Evolutionary conservation across 2,113 vertebrate species (phyloP).

Genomic region (Microtus richardsoni): DNA sequence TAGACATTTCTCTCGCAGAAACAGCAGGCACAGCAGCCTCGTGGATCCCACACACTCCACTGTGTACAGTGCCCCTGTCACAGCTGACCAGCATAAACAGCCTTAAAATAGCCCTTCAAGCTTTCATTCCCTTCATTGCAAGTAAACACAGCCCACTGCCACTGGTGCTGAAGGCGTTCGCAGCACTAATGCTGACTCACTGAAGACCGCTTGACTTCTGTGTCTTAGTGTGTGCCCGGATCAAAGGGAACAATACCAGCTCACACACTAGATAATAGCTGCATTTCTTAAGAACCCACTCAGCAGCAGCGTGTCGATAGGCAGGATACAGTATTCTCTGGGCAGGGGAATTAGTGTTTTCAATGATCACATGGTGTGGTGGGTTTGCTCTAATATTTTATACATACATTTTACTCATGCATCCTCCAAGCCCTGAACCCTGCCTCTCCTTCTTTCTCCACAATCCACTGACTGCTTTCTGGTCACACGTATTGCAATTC

Average conservation of each 20-base stretch:
- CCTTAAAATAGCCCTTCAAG: conserved; percentile 42
- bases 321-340: background rate
- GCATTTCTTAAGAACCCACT: background rate
- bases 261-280: background rate
- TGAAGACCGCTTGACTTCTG: background rate
- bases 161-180: background rate
- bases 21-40: background rate
- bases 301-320: background rate
- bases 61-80: conserved; percentile 40
- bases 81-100: conserved; percentile 38
- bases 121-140: conserved; percentile 40
- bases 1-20: conserved; percentile 35
- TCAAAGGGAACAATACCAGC: background rate
- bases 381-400: background rate
- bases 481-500: background rate
- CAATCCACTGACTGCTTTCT: background rate
- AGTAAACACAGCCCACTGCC: conserved; percentile 36
- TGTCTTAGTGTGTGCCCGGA: background rate
- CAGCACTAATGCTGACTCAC: background rate
- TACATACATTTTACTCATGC: background rate
- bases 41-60: background rate
- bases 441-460: no score
- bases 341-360: background rate
- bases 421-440: no score
- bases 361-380: background rate